Percentiles rank a stretch among this genome's conserved stretches.
phyloP scores from a whole-genome alignment of 2,888 invertebrate species.

The Tinea trinotella region DNA sequence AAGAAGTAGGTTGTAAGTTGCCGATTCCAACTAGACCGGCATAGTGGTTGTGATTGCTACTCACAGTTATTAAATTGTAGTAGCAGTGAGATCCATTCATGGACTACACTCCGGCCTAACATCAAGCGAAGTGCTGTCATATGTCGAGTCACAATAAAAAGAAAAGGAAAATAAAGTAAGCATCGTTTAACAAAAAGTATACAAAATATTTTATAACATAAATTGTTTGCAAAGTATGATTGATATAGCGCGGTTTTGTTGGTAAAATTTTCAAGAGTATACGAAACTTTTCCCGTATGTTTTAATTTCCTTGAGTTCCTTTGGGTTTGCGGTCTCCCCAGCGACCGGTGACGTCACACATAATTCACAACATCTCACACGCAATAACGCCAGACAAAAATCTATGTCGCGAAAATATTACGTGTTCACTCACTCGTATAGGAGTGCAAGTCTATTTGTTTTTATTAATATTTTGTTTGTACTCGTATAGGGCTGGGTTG shows the following conservation, averaged over 20 bases:
- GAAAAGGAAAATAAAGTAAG: too few relatives aligned
- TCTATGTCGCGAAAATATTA: conserved; percentile 26
- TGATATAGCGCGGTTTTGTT: neutral
- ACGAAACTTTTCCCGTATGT: neutral
- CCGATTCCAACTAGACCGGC: neutral
- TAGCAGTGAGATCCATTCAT: too few relatives aligned
- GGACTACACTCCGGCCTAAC: too few relatives aligned
- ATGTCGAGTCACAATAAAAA: too few relatives aligned
- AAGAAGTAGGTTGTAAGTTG: neutral
- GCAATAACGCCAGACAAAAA: conserved; percentile 22
- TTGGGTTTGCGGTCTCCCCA: conserved; percentile 1
- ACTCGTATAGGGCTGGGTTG: too few relatives aligned
- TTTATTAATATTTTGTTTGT: neutral
- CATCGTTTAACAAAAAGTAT: too few relatives aligned
- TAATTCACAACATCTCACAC: conserved; percentile 16
- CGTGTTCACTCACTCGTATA: conserved; percentile 19
- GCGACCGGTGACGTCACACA: conserved; percentile 13
- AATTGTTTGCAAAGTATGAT: neutral
- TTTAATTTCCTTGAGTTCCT: conserved; percentile 13
- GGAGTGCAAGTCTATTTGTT: neutral
- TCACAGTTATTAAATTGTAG: too few relatives aligned
- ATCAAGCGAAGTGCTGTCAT: too few relatives aligned
- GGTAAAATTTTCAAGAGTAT: conserved; percentile 4
- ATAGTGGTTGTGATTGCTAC: too few relatives aligned
- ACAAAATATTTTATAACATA: neutral